phyloP scores from a whole-genome alignment of 2,888 invertebrate genomes.

The Morpho helenor region DNA sequence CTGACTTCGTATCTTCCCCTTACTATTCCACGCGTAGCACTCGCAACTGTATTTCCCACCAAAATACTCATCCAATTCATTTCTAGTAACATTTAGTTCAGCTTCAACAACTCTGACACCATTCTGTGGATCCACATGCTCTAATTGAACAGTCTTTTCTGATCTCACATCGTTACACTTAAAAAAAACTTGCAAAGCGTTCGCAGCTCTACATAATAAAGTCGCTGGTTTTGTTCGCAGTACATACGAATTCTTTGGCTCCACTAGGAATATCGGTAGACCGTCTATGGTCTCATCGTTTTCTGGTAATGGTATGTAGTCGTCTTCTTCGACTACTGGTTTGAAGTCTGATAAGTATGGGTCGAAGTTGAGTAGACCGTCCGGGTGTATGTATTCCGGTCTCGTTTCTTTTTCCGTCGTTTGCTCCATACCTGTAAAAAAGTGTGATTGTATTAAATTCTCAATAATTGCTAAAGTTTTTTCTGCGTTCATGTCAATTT shows the following conservation, averaged over 20 bases:
- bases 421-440: constrained; percentile 57
- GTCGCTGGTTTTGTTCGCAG: constrained; percentile 93
- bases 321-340: constrained; percentile 67
- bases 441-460: not conserved
- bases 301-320: constrained; percentile 70
- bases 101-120: constrained; percentile 88
- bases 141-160: constrained; percentile 81
- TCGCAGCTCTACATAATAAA: constrained; percentile 92
- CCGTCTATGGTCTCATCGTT: constrained; percentile 83
- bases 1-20: constrained; percentile 87
- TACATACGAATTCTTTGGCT: constrained; percentile 93
- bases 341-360: constrained; percentile 68
- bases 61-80: constrained; percentile 90
- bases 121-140: constrained; percentile 89
- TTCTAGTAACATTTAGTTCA: constrained; percentile 86
- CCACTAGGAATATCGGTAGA: constrained; percentile 90
- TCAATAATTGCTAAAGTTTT: too few relatives aligned
- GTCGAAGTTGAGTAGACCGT: constrained; percentile 62
- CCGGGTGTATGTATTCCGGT: constrained; percentile 70
- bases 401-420: constrained; percentile 64
- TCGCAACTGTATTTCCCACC: constrained; percentile 91
- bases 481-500: too few relatives aligned
- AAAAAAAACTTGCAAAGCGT: constrained; percentile 90
- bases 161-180: constrained; percentile 85
- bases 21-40: constrained; percentile 91